Percentiles rank a stretch among this genome's conserved stretches.
These are phyloP conservation scores for Coleophora deauratella DNA, from an alignment of 2,888 invertebrate species.

Conservation along the genomic window DNA sequence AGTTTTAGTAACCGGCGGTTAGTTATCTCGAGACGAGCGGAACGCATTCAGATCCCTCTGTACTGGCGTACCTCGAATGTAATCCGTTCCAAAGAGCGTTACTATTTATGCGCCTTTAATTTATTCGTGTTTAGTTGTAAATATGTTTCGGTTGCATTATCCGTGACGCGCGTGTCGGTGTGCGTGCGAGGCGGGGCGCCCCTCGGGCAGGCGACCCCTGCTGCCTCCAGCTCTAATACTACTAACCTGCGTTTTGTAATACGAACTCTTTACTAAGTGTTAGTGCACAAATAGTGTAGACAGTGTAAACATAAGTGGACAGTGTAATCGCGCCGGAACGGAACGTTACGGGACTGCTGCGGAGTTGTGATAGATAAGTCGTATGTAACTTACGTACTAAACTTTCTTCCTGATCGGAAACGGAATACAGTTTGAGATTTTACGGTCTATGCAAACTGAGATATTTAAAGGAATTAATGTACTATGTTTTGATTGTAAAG, in stretches of 20 bases:
- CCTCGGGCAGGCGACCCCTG: conserved; percentile 46
- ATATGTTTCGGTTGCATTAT: conserved; percentile 26
- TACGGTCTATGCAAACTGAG: conserved; percentile 42
- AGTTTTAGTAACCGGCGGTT: conserved; percentile 1
- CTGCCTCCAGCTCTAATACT: conserved; percentile 29
- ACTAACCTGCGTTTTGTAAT: conserved; percentile 32
- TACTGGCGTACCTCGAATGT: conserved; percentile 43
- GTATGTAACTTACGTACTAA: neutral
- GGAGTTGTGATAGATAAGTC: neutral
- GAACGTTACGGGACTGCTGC: too few species aligned
- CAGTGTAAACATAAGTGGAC: conserved; percentile 28
- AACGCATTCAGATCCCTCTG: conserved; percentile 25
- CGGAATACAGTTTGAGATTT: conserved; percentile 15
- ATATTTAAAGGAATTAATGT: conserved; percentile 44
- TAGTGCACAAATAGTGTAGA: conserved; percentile 49
- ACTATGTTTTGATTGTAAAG: conserved; percentile 33
- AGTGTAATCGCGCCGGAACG: conserved; percentile 3
- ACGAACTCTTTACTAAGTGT: conserved; percentile 35
- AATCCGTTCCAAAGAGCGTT: conserved; percentile 65
- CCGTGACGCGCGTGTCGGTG: conserved; percentile 22
- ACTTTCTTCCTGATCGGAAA: conserved; percentile 2
- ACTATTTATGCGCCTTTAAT: conserved; percentile 60
- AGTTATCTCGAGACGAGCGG: conserved; percentile 18
- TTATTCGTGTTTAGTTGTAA: conserved; percentile 34
- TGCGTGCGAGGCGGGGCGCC: conserved; percentile 20